Evolutionary conservation across 2,888 invertebrate genomes (phyloP), one percentile per base, ranked within the genome.

Genomic region (Eupithecia pulchellata): DNA sequence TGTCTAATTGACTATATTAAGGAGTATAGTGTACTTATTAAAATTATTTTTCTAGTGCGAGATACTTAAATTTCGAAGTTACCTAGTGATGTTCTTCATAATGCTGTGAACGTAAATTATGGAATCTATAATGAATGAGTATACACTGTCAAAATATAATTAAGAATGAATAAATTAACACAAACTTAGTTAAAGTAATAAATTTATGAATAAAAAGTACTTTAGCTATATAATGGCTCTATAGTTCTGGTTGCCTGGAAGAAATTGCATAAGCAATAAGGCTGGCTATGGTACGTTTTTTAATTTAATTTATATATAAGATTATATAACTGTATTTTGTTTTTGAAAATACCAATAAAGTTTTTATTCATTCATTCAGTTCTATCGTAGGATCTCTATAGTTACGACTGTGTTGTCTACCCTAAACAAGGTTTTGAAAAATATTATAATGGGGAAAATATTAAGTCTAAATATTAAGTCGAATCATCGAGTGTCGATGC

Each of bases 1-100:
- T 72, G 60, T 30, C 64, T 72, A 70, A 70, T 66, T 69, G 61
- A 42, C 65, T 32, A 64, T 8, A 60, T 55, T 60, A 65, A 63
- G 27, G 70, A 61, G 34, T 13, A 20, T 20, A 9, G 20, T 0
- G 20, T 47, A 52, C 52, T 1, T 25, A 9, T 20, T 9, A 52
- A 25, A 52, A 3, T 25, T 61, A 25, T 36, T 29, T 30, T 32
- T 60, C 14, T 1, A 60, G 20, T 29, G 27, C 20, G 8, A 17
- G 4, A 20, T 3, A n/a, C n/a, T 32, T 32, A 60, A n/a, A 32
- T 1, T 14, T 32, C n/a, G 2, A 60, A 17, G n/a, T 4, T 39
- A 58, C 30, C 1, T 8, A 52, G 2, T 9, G 9, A 11, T 20
- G 20, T 20, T 20, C 1, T 42, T 47, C 52, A 20, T 20, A 47